Evolutionary conservation across 2,888 invertebrate species (phyloP), one percentile per base, ranked within the genome.

Genomic region (Loripinus fragilis): DNA sequence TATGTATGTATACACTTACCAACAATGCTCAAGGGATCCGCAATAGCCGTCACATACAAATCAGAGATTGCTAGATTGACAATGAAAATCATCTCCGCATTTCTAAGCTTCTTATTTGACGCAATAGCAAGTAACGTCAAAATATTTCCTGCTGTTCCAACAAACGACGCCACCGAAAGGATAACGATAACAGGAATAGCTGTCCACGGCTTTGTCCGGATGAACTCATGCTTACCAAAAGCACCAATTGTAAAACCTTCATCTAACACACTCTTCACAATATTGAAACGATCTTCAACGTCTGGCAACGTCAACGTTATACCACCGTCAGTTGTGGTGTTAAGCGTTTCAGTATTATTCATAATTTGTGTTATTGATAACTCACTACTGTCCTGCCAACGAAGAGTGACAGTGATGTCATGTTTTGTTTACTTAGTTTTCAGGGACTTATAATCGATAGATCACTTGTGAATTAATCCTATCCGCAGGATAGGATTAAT

Each of bases 131-230:
- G 28, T 28, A 76, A 17, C 17, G 50, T 76, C 28, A 76, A 42
- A 10, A 76, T n/a, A 25, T 76, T 76, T 48, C 76, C 76, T 15
- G 71, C 65, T 12, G 76, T 72, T 30, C 76, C 76, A 15, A 72
- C 41, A 20, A 71, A 35, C 12, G 72, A 35, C 20, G 72, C 71
- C 15, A 76, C 17, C 1, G 25, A 25, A 17, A 76, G 35, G 33
- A 72, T 68, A 15, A 71, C 23, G 20, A 76, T 30, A 8, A 23
- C 35, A 17, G 72, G 55, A 38, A 76, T 35, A 2, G 76, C 76
- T 35, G 67, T 33, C 25, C 20, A 45, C 5, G 76, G 72, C 0
- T 48, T 20, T 10, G 68, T 66, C 12, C 10, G 30, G 20, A 76
- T 33, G 15, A 76, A 76, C 28, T 76, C 52, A 41, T 60, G 66